These are phyloP conservation scores for Hydrozoanthus tunicans DNA, from an alignment of 64 coral and sea anemone genomes.

Conservation along the genomic window DNA sequence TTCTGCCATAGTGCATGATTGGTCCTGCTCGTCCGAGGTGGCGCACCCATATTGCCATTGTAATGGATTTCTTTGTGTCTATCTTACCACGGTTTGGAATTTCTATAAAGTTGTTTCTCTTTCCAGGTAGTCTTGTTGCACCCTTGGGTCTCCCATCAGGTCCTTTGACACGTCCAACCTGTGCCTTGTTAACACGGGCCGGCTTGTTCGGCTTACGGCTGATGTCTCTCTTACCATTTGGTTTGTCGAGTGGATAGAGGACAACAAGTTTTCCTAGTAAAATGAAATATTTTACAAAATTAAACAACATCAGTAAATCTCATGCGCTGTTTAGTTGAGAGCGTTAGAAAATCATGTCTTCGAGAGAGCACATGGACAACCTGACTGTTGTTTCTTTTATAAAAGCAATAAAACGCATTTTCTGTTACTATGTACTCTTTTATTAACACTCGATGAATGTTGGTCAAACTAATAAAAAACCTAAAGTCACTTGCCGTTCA, in stretches of 20 bases:
- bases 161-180: conserved; percentile 59
- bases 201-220: conserved; percentile 76
- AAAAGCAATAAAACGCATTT: too few relatives aligned
- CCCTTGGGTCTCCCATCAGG: conserved; percentile 72
- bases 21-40: conserved; percentile 68
- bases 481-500: too few relatives aligned
- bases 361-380: too few relatives aligned
- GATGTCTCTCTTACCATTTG: conserved; percentile 40
- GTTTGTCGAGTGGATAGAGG: conserved; percentile 66
- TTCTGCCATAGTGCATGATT: conserved; percentile 45
- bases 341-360: too few relatives aligned
- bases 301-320: too few relatives aligned
- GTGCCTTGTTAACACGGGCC: conserved; percentile 54
- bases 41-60: conserved; percentile 78
- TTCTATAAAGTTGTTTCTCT: conserved; percentile 71
- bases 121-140: conserved; percentile 65
- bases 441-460: too few relatives aligned
- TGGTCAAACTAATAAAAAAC: too few relatives aligned
- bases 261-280: conserved; percentile 42
- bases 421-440: too few relatives aligned
- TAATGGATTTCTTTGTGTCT: conserved; percentile 84
- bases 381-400: too few relatives aligned
- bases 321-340: too few relatives aligned
- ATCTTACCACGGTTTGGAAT: conserved; percentile 75
- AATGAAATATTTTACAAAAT: too few relatives aligned